phyloP scores from a whole-genome alignment of 1,140 invertebrate genomes.

The Condylostylus longicornis region DNA sequence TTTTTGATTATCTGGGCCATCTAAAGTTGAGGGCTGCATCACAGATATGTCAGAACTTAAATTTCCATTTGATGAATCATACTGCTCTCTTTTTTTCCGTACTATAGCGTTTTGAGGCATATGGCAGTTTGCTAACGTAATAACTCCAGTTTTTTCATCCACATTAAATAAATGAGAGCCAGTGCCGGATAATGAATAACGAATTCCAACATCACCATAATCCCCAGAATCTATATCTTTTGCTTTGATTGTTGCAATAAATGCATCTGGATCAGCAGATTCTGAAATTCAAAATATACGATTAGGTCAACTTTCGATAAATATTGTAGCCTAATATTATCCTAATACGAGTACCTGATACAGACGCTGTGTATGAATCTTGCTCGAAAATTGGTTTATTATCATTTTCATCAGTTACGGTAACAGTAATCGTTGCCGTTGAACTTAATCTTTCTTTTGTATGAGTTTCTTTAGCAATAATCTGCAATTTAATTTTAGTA shows the following conservation, averaged over 20 bases:
- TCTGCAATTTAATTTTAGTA: conserved; percentile 39
- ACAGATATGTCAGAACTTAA: too few species aligned
- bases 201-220: conserved; percentile 54
- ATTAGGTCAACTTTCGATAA: too few species aligned
- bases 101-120: not conserved
- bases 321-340: not conserved
- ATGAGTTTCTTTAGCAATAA: conserved; percentile 67
- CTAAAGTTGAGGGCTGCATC: too few species aligned
- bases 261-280: conserved; percentile 49
- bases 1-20: too few species aligned
- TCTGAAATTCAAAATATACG: conserved; percentile 34
- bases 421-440: conserved; percentile 72
- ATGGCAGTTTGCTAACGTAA: conserved; percentile 63
- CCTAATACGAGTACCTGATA: conserved; percentile 33
- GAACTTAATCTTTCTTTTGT: conserved; percentile 61
- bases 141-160: conserved; percentile 61
- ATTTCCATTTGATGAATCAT: too few species aligned
- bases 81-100: not conserved
- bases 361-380: conserved; percentile 50
- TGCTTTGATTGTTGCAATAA: conserved; percentile 61
- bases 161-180: conserved; percentile 71
- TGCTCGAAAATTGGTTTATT: conserved; percentile 68
- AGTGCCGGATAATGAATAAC: conserved; percentile 71
- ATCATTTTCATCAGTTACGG: conserved; percentile 78
- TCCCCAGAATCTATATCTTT: conserved; percentile 69